Conservation (phyloP, 2,797 vertebrate species). For the Zenarchopterus dispar region DNA sequence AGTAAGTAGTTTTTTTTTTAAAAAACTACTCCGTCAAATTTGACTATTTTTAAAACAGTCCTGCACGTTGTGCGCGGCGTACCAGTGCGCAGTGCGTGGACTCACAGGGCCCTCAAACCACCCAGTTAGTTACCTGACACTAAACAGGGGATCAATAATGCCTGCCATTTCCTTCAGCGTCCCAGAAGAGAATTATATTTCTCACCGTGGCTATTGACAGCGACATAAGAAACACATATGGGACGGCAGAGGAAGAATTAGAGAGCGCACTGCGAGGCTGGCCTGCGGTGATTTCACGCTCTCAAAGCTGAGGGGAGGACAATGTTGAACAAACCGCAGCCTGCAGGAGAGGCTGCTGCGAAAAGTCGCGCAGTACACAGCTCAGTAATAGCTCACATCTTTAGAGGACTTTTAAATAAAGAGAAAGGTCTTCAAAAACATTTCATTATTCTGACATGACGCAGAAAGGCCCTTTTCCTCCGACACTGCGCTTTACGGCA, state of each 20-base stretch:
- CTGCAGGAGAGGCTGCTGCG: slow-evolving; percentile 24
- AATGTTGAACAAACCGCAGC: slow-evolving; percentile 68
- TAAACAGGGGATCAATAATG: slow-evolving; percentile 69
- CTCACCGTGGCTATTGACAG: slow-evolving; percentile 67
- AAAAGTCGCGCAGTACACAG: slow-evolving; percentile 33
- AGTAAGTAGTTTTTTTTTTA: too few relatives aligned
- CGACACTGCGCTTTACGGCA: too few relatives aligned
- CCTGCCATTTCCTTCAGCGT: slow-evolving; percentile 74
- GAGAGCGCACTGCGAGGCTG: slow-evolving; percentile 36
- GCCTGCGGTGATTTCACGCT: slow-evolving; percentile 67
- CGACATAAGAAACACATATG: slow-evolving; percentile 63
- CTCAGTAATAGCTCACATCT: too few relatives aligned
- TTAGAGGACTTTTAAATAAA: too few relatives aligned
- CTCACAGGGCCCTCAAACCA: slow-evolving; percentile 34
- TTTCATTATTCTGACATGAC: too few relatives aligned
- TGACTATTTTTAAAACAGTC: too few relatives aligned
- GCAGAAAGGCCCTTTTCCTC: too few relatives aligned
- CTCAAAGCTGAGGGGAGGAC: slow-evolving; percentile 47
- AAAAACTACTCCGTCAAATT: too few relatives aligned
- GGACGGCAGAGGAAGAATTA: slow-evolving; percentile 40
- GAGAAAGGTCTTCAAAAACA: too few relatives aligned
- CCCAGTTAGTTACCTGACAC: slow-evolving; percentile 69
- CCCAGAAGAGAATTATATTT: slow-evolving; percentile 77
- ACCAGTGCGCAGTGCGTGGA: too few relatives aligned
- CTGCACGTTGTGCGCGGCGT: neutral